phyloP scores from a whole-genome alignment of 2,888 invertebrate genomes.

The Tetragonula carbonaria region DNA sequence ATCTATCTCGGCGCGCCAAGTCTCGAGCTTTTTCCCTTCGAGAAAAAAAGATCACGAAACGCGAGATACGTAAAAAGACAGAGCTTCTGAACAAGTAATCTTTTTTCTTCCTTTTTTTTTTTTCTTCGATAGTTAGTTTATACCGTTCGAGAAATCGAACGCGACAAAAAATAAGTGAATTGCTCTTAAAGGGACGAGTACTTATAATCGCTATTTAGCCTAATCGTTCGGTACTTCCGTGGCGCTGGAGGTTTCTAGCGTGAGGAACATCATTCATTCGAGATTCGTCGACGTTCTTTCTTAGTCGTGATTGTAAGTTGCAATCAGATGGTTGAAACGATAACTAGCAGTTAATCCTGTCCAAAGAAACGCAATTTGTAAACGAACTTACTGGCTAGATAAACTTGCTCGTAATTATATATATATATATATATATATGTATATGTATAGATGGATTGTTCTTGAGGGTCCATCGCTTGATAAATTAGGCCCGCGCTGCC shows the following conservation, averaged over 20 bases:
- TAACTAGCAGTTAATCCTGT: not conserved
- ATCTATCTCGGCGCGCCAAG: not conserved
- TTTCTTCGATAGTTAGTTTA: not conserved
- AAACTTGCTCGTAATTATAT: conserved; percentile 13
- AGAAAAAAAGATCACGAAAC: not conserved
- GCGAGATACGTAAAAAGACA: conserved; percentile 47
- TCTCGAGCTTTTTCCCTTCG: not conserved
- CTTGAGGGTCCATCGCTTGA: conserved; percentile 9
- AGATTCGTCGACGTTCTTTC: not conserved
- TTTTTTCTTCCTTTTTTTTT: not conserved
- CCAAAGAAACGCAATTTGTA: not conserved
- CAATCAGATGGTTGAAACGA: not conserved
- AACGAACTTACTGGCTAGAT: conserved; percentile 4
- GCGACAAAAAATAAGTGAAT: not conserved
- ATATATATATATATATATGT: not conserved
- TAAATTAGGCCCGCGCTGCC: conserved; percentile 32
- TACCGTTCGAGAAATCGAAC: not conserved
- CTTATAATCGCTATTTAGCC: not conserved
- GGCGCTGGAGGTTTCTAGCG: conserved; percentile 1
- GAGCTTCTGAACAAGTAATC: conserved; percentile 65
- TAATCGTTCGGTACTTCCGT: conserved; percentile 9
- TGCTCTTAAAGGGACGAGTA: not conserved
- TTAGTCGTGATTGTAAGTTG: not conserved
- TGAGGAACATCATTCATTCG: conserved; percentile 8
- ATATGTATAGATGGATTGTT: conserved; percentile 13